These are phyloP conservation scores for Drosophila guanche DNA, from an alignment of 1,140 invertebrate species.

Conservation along the genomic window DNA sequence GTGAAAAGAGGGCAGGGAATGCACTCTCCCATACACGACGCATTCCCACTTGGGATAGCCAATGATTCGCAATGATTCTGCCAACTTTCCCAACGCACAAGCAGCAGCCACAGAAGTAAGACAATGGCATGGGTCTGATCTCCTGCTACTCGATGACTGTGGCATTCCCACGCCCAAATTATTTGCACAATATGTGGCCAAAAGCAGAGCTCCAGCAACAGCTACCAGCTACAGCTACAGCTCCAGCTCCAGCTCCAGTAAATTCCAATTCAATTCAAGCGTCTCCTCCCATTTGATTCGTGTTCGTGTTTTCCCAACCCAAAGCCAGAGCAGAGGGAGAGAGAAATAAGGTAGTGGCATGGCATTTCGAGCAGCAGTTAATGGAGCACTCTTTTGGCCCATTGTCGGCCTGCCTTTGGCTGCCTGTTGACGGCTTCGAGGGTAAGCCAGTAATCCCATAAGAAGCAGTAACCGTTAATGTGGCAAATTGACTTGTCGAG, in stretches of 20 bases:
- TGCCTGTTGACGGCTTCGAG: too few relatives aligned
- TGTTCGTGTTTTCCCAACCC: constrained; percentile 75
- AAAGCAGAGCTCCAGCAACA: not conserved
- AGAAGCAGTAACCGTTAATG: constrained; percentile 51
- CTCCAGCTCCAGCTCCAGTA: constrained; percentile 45
- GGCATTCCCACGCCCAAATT: constrained; percentile 70
- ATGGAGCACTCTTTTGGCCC: constrained; percentile 39
- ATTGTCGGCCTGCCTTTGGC: constrained; percentile 23
- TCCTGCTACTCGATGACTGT: constrained; percentile 14
- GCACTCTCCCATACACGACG: too few relatives aligned
- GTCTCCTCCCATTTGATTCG: not conserved
- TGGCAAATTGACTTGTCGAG: constrained; percentile 58
- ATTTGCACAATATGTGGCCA: constrained; percentile 63
- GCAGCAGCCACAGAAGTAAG: constrained; percentile 24
- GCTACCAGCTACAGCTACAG: too few relatives aligned
- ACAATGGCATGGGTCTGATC: constrained; percentile 30
- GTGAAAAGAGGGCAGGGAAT: constrained; percentile 20
- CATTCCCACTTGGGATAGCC: not conserved
- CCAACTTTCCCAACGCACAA: constrained; percentile 57
- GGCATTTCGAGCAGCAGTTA: constrained; percentile 19
- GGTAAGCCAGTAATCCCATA: constrained; percentile 24
- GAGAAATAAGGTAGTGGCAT: constrained; percentile 4
- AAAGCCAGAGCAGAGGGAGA: constrained; percentile 17
- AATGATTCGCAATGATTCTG: constrained; percentile 5
- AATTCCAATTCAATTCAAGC: constrained; percentile 74